Conservation (phyloP, 2,797 vertebrate genomes). For the Miichthys miiuy region DNA sequence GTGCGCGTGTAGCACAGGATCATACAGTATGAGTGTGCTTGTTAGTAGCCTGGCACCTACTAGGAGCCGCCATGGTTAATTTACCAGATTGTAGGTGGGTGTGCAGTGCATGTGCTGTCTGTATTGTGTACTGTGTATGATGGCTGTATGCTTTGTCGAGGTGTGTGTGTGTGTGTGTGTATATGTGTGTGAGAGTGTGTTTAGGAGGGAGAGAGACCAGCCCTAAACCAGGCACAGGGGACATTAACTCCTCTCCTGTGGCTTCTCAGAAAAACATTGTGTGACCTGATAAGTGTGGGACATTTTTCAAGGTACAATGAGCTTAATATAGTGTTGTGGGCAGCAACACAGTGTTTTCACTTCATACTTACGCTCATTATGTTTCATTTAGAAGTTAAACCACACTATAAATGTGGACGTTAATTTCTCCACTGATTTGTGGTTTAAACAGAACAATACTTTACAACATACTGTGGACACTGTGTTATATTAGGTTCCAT, state of each 20-base stretch:
- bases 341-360: slow-evolving; percentile 13
- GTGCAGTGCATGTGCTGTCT: slow-evolving; percentile 46
- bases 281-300: slow-evolving; percentile 19
- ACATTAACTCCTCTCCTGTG: slow-evolving; percentile 12
- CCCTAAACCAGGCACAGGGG: slow-evolving; percentile 17
- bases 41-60: slow-evolving; percentile 50
- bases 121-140: slow-evolving; percentile 12
- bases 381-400: slow-evolving; percentile 40
- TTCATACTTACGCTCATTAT: slow-evolving; percentile 28
- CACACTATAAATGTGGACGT: neutral
- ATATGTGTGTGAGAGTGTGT: neutral
- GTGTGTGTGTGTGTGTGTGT: slow-evolving; percentile 6
- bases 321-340: slow-evolving; percentile 38
- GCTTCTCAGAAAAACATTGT: slow-evolving; percentile 57
- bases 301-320: slow-evolving; percentile 54
- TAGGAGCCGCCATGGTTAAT: slow-evolving; percentile 53
- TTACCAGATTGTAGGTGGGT: slow-evolving; percentile 55
- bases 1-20: slow-evolving; percentile 32
- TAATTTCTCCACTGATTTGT: neutral
- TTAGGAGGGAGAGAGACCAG: slow-evolving; percentile 6
- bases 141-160: slow-evolving; percentile 1
- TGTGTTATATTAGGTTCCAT: no score
- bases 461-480: no score
- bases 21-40: slow-evolving; percentile 42
- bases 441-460: no score